A percentile compares a stretch with the other conserved stretches of the same genome.
phyloP scores from a whole-genome alignment of 1,140 invertebrate species.

The Eriosoma lanigerum region DNA sequence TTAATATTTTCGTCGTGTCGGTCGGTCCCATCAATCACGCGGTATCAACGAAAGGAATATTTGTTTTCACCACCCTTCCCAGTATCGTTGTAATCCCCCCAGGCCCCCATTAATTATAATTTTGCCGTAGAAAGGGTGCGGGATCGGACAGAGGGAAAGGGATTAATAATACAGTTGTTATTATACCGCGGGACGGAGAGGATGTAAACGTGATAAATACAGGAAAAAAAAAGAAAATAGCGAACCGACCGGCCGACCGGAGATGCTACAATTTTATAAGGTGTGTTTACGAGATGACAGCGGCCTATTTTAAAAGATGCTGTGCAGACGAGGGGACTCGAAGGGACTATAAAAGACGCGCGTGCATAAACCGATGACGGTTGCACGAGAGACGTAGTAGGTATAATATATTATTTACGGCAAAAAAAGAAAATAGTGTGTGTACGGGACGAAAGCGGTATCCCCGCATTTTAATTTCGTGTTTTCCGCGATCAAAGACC shows the following conservation, averaged over 20 bases:
- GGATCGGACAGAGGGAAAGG: background rate
- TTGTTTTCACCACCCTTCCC: background rate
- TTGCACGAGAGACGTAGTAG: background rate
- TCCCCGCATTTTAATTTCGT: background rate
- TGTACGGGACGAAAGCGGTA: background rate
- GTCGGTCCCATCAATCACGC: slow-evolving; percentile 30
- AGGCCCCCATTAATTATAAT: slow-evolving; percentile 35
- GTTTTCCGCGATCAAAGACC: background rate
- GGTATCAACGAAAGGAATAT: no score
- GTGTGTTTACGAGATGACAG: slow-evolving; percentile 1
- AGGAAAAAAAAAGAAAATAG: background rate
- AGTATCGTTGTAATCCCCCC: background rate
- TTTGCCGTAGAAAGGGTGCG: background rate
- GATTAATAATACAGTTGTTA: no score
- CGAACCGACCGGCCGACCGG: no score
- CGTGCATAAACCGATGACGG: background rate
- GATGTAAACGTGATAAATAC: background rate
- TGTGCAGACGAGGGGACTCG: background rate
- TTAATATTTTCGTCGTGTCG: background rate
- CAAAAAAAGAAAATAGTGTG: no score
- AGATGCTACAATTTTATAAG: background rate
- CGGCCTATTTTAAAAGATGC: background rate
- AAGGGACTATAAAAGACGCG: background rate
- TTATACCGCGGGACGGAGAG: background rate
- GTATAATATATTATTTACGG: background rate